Base-by-base conservation (phyloP, 2,113 vertebrate genomes). In the Equus quagga region DNA sequence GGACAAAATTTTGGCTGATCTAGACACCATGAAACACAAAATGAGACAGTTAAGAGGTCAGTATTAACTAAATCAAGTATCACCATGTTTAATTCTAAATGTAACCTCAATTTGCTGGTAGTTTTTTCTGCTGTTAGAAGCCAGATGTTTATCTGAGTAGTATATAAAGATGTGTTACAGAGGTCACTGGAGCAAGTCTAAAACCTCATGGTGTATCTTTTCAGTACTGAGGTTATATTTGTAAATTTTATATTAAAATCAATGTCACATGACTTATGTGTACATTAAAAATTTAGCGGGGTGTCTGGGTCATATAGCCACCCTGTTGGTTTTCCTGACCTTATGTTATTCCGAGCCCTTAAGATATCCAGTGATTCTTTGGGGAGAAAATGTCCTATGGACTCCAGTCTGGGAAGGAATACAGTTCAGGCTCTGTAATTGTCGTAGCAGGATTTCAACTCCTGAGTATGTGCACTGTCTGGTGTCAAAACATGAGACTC, bases 21-120 rank as follows among this genome's bases (percentile, higher is more conserved):
- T 98, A 87, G 91, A 94, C 73, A 78, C 81, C 56, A 98, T 97
- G 98, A 98, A 98, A 54, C 95, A 98, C 76, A 98, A 96, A 97
- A 97, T 97, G 94, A 98, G 98, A 94, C 98, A 98, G 64, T 87
- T 98, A 58, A 97, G 98, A 96, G 86, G 92, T 78, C 84, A 90
- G 86, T 78, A n/a, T 91, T 24, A 36, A 10, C 23, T 56, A 36
- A 46, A 64, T 36, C 81, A 72, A 17, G 8, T 9, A 21, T 64
- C 10, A 28, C 21, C 8, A 17, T 70, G 14, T 64, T 94, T 92
- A 91, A 88, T 73, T 93, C 58, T 62, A 84, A 83, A 36, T 51
- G 14, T 86, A 75, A 54, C 36, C 44, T 73, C 44, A 89, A 33
- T 67, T 91, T 94, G 14, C 23, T 51, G n/a, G 46, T 41, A 78